These are phyloP conservation scores for Ophraella communa DNA, from an alignment of 2,888 invertebrate species.

Conservation along the genomic window DNA sequence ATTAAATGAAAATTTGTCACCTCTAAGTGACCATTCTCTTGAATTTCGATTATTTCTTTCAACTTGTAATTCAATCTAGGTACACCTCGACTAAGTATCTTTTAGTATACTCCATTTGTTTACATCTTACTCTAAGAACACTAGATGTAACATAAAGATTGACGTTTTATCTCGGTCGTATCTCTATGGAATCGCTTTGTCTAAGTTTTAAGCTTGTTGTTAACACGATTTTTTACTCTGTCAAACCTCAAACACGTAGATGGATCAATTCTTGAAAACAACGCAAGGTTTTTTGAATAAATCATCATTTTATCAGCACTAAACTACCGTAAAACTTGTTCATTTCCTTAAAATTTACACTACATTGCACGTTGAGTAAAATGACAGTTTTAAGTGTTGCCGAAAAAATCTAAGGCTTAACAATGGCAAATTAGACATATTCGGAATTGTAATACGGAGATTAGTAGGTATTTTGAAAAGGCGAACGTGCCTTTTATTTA, in stretches of 20 bases:
- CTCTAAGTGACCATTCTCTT: constrained; percentile 5
- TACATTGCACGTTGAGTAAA: too few relatives aligned
- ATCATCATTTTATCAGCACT: too few relatives aligned
- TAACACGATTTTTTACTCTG: constrained; percentile 23
- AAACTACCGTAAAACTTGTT: too few relatives aligned
- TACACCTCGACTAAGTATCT: neutral
- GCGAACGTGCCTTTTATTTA: constrained; percentile 31
- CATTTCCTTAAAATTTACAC: too few relatives aligned
- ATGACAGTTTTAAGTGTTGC: neutral
- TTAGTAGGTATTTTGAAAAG: constrained; percentile 21
- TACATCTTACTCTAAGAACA: constrained; percentile 7
- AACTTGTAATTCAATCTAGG: constrained; percentile 9
- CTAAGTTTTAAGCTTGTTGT: constrained; percentile 17
- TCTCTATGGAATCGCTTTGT: constrained; percentile 22
- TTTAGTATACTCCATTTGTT: constrained; percentile 19
- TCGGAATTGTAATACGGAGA: constrained; percentile 16
- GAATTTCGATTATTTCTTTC: neutral
- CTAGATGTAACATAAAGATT: constrained; percentile 1
- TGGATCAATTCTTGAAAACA: constrained; percentile 9
- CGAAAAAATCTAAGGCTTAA: neutral
- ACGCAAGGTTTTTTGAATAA: too few relatives aligned
- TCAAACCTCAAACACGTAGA: constrained; percentile 10
- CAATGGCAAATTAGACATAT: constrained; percentile 23
- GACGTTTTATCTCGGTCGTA: constrained; percentile 21
- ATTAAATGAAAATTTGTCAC: constrained; percentile 11